Evolutionary conservation across 2,797 vertebrate genomes (phyloP).

Genomic region (Halcyon chelicuti): DNA sequence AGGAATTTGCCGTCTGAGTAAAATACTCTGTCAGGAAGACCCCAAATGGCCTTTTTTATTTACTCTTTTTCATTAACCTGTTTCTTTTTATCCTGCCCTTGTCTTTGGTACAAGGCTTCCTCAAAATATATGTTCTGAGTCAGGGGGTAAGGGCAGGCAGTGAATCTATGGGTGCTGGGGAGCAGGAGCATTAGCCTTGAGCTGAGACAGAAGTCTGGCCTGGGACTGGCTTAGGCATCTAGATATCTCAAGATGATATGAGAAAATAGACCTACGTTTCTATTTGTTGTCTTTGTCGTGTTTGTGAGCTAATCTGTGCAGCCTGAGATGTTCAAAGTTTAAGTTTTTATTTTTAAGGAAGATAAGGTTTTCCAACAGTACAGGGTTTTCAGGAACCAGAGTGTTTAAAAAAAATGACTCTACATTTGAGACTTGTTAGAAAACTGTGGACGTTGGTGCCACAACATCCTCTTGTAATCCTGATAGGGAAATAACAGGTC

Average conservation of each 20-base stretch:
- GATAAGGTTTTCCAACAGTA: rapidly evolving
- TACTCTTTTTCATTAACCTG: background rate
- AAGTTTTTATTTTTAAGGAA: background rate
- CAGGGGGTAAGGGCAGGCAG: background rate
- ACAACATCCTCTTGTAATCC: background rate
- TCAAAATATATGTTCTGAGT: background rate
- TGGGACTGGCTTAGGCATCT: background rate
- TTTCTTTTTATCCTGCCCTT: background rate
- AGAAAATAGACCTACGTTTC: background rate
- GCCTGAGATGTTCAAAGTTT: background rate
- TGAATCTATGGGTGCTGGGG: background rate
- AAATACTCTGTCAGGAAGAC: background rate
- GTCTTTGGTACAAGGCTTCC: background rate
- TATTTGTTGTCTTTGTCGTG: background rate
- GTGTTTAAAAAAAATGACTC: background rate
- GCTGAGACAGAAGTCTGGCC: background rate
- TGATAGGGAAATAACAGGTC: background rate
- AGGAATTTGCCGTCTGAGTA: background rate
- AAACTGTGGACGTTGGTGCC: background rate
- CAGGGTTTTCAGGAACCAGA: background rate
- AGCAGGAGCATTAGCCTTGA: background rate
- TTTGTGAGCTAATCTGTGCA: background rate
- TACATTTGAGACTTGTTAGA: background rate
- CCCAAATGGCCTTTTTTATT: background rate
- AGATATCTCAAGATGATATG: background rate